Base-by-base conservation (phyloP, 2,888 invertebrate species). In the Octonoba sinensis region DNA sequence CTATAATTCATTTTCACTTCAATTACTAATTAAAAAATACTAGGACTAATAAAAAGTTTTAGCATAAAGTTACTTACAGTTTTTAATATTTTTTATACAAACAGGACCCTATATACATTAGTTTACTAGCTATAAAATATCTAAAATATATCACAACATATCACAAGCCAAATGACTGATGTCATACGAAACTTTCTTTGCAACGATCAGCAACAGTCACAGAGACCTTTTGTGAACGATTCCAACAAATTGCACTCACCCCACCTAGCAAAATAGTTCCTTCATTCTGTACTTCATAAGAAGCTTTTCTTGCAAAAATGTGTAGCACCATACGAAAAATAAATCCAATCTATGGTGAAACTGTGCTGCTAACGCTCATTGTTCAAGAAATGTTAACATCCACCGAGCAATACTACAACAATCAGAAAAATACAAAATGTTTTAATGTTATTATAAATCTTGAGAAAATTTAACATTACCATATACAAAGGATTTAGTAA, bases 381-480 rank as follows among this genome's bases (percentile, higher is more conserved):
- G 64, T 72, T 83, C 60, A 77, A 70, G 74, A 83, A 78, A 78
- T 70, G 74, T 74, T 74, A 74, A 78, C 76, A 77, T 73, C 64
- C 83, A 78, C 75, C 81, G 70, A 84, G 81, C 75, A 84, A 73
- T 77, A 84, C 72, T 79, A 83, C 81, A 84, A 82, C 81, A 82
- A 77, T 70, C 84, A 79, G 84, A 82, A 84, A 84, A 82, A 82
- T 84, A 84, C 84, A 84, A 84, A 84, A 82, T 79, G 82, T 82
- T 74, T 75, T 78, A 78, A 36, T 36, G 36, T 36, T 74, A 66
- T 75, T 78, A 84, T 82, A 84, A 82, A 82, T 84, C 79, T 82
- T 82, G 82, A 82, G 79, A 84, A 75, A 82, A 82, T 84, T 77
- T 82, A 84, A 84, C 84, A 84, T 82, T 82, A 72, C 82, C 36